Evolutionary conservation across 2,797 vertebrate species (phyloP), one percentile per base, ranked within the genome.

Genomic region (Microhierax caerulescens): DNA sequence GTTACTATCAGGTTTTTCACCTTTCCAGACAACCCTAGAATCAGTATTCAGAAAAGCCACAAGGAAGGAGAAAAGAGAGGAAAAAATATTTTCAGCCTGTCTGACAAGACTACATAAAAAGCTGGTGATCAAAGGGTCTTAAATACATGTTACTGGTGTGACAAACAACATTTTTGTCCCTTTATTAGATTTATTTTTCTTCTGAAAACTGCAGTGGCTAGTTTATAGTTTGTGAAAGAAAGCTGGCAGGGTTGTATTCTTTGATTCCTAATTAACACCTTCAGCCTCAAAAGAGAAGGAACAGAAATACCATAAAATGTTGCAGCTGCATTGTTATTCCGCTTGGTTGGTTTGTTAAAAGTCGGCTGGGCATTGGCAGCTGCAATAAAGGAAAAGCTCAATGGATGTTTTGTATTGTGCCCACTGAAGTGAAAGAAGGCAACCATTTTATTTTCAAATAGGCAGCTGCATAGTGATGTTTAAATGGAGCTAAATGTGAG

Each of bases 221-320:
- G 95, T 97, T 96, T 97, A 97, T 96, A 97, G 97, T 97, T 98
- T 90, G 94, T 98, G 97, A 98, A 98, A 98, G 98, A 98, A 98
- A 97, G 88, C 98, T 98, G 98, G 98, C 97, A 98, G 97, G 96
- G 92, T 97, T 97, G 97, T 98, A 97, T 98, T 98, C 98, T 98
- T 98, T 98, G 97, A 98, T 98, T 98, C 98, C 98, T 98, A 98
- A 98, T 98, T 98, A 99, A 98, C 98, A 98, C 98, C 98, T 98
- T 98, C 96, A 94, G 96, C 98, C 97, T 98, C 96, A 98, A 98
- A 98, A 98, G 98, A 97, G 97, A 96, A 98, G 97, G 97, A 97
- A 98, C 97, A 98, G 98, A 98, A 98, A 98, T 98, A 97, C 98
- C 98, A 98, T 98, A 98, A 98, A 99, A 98, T 98, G 98, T 98